Evolutionary conservation across 1,140 invertebrate genomes (phyloP).

Genomic region (Paracyclopina nana): DNA sequence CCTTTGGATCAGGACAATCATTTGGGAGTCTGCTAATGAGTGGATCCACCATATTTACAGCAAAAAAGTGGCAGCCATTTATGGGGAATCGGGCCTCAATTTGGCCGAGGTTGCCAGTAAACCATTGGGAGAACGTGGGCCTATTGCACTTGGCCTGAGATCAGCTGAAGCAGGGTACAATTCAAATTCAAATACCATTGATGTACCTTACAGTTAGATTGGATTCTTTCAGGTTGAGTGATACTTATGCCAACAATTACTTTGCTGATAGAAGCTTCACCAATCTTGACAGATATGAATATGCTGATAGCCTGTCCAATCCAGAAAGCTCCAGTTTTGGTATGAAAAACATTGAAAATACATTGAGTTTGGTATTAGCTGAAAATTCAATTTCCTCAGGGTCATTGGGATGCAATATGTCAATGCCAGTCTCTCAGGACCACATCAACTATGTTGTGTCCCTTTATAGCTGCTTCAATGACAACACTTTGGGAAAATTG

Average conservation of each 20-base stretch:
- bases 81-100: no score
- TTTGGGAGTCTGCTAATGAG: constrained; percentile 32
- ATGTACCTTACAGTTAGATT: no score
- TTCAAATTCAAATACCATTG: no score
- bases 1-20: constrained; percentile 37
- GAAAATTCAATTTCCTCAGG: no score
- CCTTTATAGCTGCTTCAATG: constrained; percentile 36
- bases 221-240: no score
- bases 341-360: no score
- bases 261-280: constrained; percentile 10
- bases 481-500: constrained; percentile 36
- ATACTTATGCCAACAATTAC: constrained; percentile 7
- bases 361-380: no score
- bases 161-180: no score
- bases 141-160: not conserved
- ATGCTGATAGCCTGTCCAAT: no score
- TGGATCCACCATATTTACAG: constrained; percentile 22
- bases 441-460: constrained; percentile 29
- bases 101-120: not conserved
- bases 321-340: no score
- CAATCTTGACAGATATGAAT: not conserved
- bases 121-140: not conserved
- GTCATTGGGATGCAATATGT: not conserved
- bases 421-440: constrained; percentile 4
- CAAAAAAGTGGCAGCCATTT: not conserved